phyloP scores from a whole-genome alignment of 1,140 invertebrate species.

The Hetaerina americana region DNA sequence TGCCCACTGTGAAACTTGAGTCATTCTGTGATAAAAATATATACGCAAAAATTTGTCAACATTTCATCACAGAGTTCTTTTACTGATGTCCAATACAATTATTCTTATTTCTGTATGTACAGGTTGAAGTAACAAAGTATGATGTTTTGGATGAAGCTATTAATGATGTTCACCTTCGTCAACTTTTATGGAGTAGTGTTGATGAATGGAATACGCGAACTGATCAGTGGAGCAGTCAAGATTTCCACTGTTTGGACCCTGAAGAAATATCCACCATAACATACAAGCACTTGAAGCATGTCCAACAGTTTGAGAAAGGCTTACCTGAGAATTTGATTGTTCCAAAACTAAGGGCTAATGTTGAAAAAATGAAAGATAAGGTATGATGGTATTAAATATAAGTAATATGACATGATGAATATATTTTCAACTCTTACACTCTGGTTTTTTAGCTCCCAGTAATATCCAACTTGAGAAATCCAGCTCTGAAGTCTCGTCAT shows the following conservation, averaged over 20 bases:
- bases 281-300: constrained; percentile 52
- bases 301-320: constrained; percentile 61
- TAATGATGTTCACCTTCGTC: constrained; percentile 60
- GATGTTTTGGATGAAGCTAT: constrained; percentile 64
- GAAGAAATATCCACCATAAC: constrained; percentile 55
- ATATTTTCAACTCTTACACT: background rate
- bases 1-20: no score
- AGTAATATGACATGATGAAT: constrained; percentile 17
- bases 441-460: constrained; percentile 44
- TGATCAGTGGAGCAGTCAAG: constrained; percentile 42
- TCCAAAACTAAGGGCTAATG: constrained; percentile 54
- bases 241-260: constrained; percentile 54
- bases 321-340: constrained; percentile 63
- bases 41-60: no score
- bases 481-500: constrained; percentile 56
- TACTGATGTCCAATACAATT: no score
- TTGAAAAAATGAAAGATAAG: constrained; percentile 62
- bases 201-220: constrained; percentile 51
- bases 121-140: constrained; percentile 63
- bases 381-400: constrained; percentile 22
- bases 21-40: no score
- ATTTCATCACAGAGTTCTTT: no score
- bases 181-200: constrained; percentile 61
- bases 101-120: constrained; percentile 23
- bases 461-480: constrained; percentile 60